Conservation (phyloP, 2,888 invertebrate species). For the Congeria kusceri region DNA sequence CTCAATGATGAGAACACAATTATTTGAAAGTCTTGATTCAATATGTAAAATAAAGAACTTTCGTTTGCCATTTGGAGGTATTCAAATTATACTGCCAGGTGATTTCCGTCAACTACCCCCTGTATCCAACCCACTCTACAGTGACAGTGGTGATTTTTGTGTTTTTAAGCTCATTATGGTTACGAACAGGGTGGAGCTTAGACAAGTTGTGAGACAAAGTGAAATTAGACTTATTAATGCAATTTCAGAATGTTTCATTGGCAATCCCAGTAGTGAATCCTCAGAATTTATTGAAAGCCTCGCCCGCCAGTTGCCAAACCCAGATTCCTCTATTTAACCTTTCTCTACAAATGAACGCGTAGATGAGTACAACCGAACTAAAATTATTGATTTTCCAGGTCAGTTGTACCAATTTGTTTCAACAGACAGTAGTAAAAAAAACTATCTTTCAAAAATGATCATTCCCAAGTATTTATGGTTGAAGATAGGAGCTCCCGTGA, state of each 20-base stretch:
- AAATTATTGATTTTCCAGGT: slow-evolving; percentile 1
- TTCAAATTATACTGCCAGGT: background rate
- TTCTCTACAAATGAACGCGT: slow-evolving; percentile 9
- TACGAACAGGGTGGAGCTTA: background rate
- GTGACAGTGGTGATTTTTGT: slow-evolving; percentile 6
- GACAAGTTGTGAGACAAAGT: slow-evolving; percentile 5
- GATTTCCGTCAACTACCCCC: slow-evolving; percentile 12
- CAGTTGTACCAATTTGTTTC: background rate
- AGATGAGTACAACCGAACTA: slow-evolving; percentile 1
- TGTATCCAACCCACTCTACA: background rate
- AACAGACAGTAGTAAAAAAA: background rate
- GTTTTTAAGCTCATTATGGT: background rate
- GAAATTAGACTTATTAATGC: background rate
- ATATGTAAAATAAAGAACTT: too few species aligned
- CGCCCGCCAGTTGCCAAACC: background rate
- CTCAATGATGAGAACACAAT: too few species aligned
- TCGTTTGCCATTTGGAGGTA: background rate
- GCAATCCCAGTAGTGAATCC: background rate
- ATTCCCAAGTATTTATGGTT: slow-evolving; percentile 14
- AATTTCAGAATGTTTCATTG: slow-evolving; percentile 1
- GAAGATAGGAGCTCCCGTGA: slow-evolving; percentile 39
- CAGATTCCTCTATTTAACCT: background rate
- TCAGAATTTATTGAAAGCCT: background rate
- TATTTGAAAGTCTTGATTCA: too few species aligned
- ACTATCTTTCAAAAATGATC: background rate